Base-by-base conservation (phyloP, 2,888 invertebrate species). In the Meiosimyza platycephala region DNA sequence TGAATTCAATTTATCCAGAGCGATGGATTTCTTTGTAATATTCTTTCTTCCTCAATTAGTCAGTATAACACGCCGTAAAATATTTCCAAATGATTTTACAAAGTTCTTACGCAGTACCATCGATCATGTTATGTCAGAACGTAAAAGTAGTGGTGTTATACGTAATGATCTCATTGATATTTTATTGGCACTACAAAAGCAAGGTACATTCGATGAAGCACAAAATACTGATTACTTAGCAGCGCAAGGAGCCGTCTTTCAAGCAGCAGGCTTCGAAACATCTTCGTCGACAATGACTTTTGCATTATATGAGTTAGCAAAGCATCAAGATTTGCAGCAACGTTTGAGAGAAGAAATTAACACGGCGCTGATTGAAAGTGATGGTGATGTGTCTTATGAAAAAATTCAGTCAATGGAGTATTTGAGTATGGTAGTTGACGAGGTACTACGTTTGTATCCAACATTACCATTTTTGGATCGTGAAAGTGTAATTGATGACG, bases 91-190 rank as follows among this genome's bases (percentile, higher is more conserved):
- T 6, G 80, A 85, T 12, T 81, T 81, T 28, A 74, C 82, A 0
- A 75, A 78, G 11, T 90, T 89, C 73, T 69, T 90, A 7, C 81
- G 87, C 0, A 74, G 74, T 0, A 81, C 84, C 1, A 87, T 90
- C 3, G 83, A 81, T 73, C 82, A 86, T 3, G 87, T 88, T 0
- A 87, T 90, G 60, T 67, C 79, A 0, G 83, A 87, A 13, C 83
- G 90, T 3, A 85, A 87, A 69, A 79, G 84, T 13, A 84, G 83
- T 6, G 88, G 86, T 5, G 67, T 76, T 0, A 81, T 81, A 11
- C 83, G 89, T 12, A 86, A 88, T 67, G 90, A 90, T 79, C 84
- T 90, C 1, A 86, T 90, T 57, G 90, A 90, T 76, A 77, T 88
- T 6, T 78, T 90, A 13, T 81, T 90, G 51, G 84, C 85, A 2